A percentile compares a stretch with the other conserved stretches of the same genome.
Conservation (phyloP, 2,113 vertebrate species). For the Notechis scutatus region DNA sequence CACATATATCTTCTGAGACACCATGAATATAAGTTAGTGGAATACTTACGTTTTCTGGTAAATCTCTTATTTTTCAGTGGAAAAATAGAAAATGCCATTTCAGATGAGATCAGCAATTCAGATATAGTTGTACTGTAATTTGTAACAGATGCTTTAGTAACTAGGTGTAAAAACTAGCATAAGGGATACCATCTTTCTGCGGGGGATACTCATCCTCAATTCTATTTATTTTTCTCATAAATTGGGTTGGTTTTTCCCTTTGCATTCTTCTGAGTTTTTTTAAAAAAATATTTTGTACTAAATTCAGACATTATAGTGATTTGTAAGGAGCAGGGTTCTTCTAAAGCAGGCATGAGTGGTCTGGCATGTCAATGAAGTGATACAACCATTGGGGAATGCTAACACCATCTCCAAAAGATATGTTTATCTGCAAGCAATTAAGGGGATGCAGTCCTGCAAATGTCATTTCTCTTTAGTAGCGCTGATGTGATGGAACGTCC, state of each 20-base stretch:
- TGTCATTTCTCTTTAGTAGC: neutral
- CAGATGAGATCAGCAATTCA: neutral
- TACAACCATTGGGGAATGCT: neutral
- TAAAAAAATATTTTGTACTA: neutral
- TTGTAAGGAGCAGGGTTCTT: neutral
- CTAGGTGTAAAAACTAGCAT: neutral
- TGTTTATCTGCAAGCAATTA: neutral
- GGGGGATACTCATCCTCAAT: neutral
- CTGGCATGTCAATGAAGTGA: neutral
- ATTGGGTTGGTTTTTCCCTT: neutral
- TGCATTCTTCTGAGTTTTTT: neutral
- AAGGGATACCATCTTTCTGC: neutral
- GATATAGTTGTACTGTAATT: fast-evolving
- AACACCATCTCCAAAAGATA: neutral
- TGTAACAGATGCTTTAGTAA: neutral
- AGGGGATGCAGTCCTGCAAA: neutral
- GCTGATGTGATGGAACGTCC: neutral
- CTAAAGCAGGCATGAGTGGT: neutral
- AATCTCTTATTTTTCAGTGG: neutral
- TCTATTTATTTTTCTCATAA: neutral
- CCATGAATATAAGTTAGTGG: neutral
- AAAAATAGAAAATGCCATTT: neutral
- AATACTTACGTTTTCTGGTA: neutral
- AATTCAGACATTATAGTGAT: neutral
- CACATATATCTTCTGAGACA: neutral